Conservation (phyloP, 2,797 vertebrate species). For the Varecia variegata region DNA sequence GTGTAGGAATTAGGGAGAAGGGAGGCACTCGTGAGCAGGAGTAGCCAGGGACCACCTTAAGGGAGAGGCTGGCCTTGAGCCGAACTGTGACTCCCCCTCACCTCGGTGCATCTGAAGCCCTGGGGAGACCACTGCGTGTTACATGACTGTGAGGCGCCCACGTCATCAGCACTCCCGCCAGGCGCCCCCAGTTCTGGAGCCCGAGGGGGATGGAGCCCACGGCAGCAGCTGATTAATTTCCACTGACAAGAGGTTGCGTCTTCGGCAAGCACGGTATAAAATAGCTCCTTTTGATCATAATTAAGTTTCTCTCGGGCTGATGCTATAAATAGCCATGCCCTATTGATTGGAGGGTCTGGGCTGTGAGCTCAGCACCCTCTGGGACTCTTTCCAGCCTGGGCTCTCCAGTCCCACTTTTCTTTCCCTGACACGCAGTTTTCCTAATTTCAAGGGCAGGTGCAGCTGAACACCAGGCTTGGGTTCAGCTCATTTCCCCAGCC, state of each 20-base stretch:
- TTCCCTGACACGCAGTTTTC: conserved; percentile 28
- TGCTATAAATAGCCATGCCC: conserved; percentile 82
- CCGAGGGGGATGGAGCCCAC: conserved; percentile 58
- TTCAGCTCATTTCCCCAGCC: neutral
- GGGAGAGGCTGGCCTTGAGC: neutral
- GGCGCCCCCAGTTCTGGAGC: conserved; percentile 56
- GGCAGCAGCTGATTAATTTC: conserved; percentile 77
- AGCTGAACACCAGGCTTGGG: neutral
- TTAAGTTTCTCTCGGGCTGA: conserved; percentile 81
- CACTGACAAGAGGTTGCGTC: conserved; percentile 78
- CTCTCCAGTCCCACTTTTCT: conserved; percentile 70
- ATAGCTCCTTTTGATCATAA: conserved; percentile 83
- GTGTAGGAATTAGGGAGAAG: neutral
- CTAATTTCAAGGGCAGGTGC: conserved; percentile 67
- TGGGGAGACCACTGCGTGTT: neutral
- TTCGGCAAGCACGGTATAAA: conserved; percentile 79
- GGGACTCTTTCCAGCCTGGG: conserved; percentile 68
- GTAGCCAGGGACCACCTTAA: neutral
- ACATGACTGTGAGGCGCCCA: neutral
- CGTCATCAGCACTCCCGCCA: neutral
- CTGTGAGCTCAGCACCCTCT: conserved; percentile 74
- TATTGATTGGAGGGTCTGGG: conserved; percentile 83
- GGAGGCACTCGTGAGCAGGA: neutral
- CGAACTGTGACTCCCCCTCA: neutral
- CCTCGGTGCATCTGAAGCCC: neutral